Evolutionary conservation across 2,113 vertebrate genomes (phyloP).

Genomic region (Verasper variegatus): DNA sequence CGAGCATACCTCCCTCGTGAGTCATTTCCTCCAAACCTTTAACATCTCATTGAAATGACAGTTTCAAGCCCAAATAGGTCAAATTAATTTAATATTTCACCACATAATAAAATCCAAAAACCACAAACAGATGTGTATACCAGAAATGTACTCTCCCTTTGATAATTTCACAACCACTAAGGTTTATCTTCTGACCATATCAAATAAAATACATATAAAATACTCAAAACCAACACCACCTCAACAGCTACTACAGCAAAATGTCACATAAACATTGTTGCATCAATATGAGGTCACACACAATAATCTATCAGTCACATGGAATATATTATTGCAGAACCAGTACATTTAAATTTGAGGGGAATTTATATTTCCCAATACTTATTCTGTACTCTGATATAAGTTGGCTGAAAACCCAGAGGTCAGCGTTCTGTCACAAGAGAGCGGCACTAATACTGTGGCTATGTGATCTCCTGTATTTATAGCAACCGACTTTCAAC

Average conservation of each 20-base stretch:
- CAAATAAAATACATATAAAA: too few species aligned
- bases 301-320: background rate
- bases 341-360: background rate
- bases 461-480: slow-evolving; percentile 78
- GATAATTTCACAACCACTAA: background rate
- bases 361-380: background rate
- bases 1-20: slow-evolving; percentile 9
- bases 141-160: background rate
- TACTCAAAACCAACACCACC: background rate
- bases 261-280: background rate
- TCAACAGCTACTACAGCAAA: background rate
- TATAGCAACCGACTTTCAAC: slow-evolving; percentile 73
- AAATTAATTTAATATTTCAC: background rate
- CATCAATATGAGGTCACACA: background rate
- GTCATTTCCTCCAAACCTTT: background rate
- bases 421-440: slow-evolving; percentile 54
- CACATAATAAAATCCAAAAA: background rate
- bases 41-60: background rate
- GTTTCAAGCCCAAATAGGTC: background rate
- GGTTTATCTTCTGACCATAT: background rate
- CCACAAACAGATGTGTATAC: background rate
- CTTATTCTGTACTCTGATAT: background rate
- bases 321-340: background rate
- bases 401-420: background rate
- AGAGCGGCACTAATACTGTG: slow-evolving; percentile 49